These are phyloP conservation scores for Crypturellus undulatus DNA, from an alignment of 2,113 vertebrate species.

Conservation along the genomic window DNA sequence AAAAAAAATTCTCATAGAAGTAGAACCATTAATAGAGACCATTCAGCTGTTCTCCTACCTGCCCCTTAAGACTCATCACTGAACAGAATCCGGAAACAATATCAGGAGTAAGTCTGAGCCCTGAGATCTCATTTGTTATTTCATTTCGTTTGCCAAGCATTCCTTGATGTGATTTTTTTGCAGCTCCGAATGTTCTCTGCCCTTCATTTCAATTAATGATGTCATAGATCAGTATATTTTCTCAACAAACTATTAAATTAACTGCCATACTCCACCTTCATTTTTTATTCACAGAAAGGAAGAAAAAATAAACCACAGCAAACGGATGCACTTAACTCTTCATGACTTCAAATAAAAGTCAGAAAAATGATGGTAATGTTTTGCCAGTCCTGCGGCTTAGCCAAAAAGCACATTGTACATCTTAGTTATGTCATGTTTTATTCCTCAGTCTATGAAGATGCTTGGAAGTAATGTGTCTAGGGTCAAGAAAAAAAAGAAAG, in stretches of 20 bases:
- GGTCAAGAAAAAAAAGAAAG: not conserved
- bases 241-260: conserved; percentile 57
- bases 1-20: not conserved
- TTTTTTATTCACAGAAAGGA: conserved; percentile 26
- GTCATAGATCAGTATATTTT: conserved; percentile 44
- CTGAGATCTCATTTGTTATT: not conserved
- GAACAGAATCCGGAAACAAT: not conserved
- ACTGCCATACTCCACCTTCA: conserved; percentile 3
- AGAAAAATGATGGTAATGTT: conserved; percentile 63
- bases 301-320: conserved; percentile 16
- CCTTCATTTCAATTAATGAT: conserved; percentile 56
- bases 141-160: not conserved
- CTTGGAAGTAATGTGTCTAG: not conserved
- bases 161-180: not conserved
- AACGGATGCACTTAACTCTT: conserved; percentile 65
- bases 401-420: conserved; percentile 55
- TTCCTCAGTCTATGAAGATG: conserved; percentile 42
- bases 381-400: conserved; percentile 26
- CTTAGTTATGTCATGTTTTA: conserved; percentile 70
- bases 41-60: not conserved
- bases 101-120: not conserved
- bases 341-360: conserved; percentile 69
- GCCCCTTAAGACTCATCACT: not conserved
- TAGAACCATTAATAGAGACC: not conserved
- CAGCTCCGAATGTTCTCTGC: conserved; percentile 11